These are phyloP conservation scores for Nerophis lumbriciformis DNA, from an alignment of 2,113 vertebrate genomes.

Conservation along the genomic window DNA sequence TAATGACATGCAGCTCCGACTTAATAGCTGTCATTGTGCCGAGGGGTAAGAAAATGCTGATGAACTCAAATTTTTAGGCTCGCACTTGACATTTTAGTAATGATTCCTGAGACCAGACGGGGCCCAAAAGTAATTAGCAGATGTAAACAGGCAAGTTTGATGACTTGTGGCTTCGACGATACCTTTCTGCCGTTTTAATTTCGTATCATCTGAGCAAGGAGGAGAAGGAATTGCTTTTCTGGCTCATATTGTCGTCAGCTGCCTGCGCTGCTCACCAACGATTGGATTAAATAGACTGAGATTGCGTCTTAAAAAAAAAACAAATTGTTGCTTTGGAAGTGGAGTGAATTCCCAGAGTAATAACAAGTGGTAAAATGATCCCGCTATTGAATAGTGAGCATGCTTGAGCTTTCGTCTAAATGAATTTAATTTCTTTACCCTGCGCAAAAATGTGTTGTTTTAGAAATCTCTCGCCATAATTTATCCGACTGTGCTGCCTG, in stretches of 20 bases:
- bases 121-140: conserved; percentile 72
- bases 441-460: conserved; percentile 13
- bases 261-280: neutral
- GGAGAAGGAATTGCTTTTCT: conserved; percentile 19
- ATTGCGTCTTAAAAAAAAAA: conserved; percentile 10
- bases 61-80: conserved; percentile 63
- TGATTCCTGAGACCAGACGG: conserved; percentile 69
- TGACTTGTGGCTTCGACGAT: conserved; percentile 38
- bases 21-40: conserved; percentile 72
- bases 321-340: neutral
- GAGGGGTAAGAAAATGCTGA: conserved; percentile 69
- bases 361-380: conserved; percentile 28
- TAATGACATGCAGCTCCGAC: conserved; percentile 57
- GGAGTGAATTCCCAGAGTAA: conserved; percentile 17
- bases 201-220: conserved; percentile 18
- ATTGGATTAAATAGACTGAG: conserved; percentile 11
- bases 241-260: conserved; percentile 18
- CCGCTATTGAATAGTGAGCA: neutral
- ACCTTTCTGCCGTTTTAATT: conserved; percentile 19
- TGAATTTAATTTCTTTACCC: conserved; percentile 6
- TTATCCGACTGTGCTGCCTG: conserved; percentile 20
- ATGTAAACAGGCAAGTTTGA: conserved; percentile 48
- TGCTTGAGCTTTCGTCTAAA: conserved; percentile 11
- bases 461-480: neutral
- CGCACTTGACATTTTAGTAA: conserved; percentile 67